These are phyloP conservation scores for Apocrypta bakeri DNA, from an alignment of 1,140 invertebrate species.

Conservation along the genomic window DNA sequence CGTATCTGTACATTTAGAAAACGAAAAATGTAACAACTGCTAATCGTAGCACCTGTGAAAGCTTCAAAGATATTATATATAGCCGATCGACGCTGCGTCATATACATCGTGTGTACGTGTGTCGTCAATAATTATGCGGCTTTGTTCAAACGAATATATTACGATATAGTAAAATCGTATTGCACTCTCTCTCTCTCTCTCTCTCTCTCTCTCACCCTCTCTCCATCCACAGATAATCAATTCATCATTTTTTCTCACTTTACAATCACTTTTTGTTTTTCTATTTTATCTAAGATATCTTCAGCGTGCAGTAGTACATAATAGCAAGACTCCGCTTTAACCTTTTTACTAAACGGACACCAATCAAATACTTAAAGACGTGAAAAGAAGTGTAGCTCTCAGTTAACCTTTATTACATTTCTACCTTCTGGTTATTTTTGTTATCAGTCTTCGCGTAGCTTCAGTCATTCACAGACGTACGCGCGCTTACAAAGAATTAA, in stretches of 20 bases:
- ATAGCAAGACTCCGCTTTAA: conserved; percentile 25
- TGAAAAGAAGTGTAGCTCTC: conserved; percentile 35
- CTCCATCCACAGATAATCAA: conserved; percentile 37
- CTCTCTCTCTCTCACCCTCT: too few relatives aligned
- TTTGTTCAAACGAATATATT: conserved; percentile 28
- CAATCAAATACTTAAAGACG: conserved; percentile 36
- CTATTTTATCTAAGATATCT: conserved; percentile 28
- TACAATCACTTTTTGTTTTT: conserved; percentile 30
- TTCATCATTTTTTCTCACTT: conserved; percentile 39
- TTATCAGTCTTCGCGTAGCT: conserved; percentile 51
- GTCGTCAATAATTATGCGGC: conserved; percentile 39
- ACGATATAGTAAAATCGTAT: conserved; percentile 35
- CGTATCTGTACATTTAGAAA: conserved; percentile 23
- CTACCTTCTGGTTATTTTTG: conserved; percentile 40
- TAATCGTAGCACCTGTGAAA: conserved; percentile 40
- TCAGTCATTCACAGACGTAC: conserved; percentile 13
- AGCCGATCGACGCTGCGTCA: conserved; percentile 42
- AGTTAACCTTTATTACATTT: conserved; percentile 29
- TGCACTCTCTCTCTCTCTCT: too few relatives aligned
- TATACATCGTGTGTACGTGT: conserved; percentile 45
- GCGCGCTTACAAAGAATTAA: conserved; percentile 35
- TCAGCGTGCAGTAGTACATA: conserved; percentile 3
- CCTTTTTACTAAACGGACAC: conserved; percentile 19
- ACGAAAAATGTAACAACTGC: conserved; percentile 32
- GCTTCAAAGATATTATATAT: conserved; percentile 37